Percentiles rank a stretch among this genome's conserved stretches.
phyloP scores from a whole-genome alignment of 1,140 invertebrate species.

The Tetragnatha versicolor region DNA sequence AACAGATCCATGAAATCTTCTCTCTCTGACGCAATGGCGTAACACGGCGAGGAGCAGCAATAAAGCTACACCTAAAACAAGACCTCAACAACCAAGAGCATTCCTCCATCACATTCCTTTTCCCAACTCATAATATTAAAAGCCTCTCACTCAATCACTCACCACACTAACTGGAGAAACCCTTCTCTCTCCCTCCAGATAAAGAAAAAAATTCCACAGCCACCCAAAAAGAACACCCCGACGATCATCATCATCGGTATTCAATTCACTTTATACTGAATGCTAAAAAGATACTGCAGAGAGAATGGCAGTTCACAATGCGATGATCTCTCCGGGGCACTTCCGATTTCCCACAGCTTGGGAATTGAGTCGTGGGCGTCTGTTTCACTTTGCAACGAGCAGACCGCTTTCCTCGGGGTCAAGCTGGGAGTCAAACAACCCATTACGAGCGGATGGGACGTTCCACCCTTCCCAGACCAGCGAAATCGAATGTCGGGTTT shows the following conservation, averaged over 20 bases:
- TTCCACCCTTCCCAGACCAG: neutral
- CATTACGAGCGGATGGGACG: slow-evolving; percentile 8
- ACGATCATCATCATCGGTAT: neutral
- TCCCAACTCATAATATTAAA: no score
- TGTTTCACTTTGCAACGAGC: neutral
- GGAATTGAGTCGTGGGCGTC: neutral
- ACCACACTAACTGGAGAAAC: neutral
- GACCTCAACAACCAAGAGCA: no score
- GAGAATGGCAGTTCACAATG: neutral
- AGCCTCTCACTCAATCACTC: neutral
- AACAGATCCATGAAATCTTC: no score
- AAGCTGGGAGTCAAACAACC: neutral
- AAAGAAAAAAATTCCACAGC: no score
- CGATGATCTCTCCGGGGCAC: neutral
- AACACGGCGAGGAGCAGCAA: no score
- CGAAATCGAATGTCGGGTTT: no score
- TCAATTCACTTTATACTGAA: neutral
- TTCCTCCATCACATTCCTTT: no score
- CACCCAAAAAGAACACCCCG: neutral
- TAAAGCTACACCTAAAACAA: no score
- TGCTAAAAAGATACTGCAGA: neutral
- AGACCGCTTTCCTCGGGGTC: neutral
- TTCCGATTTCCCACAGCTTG: slow-evolving; percentile 13
- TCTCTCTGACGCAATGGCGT: no score
- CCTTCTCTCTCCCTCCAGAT: neutral